These are phyloP conservation scores for Trichonephila clavata DNA, from an alignment of 1,140 invertebrate genomes.

Conservation along the genomic window DNA sequence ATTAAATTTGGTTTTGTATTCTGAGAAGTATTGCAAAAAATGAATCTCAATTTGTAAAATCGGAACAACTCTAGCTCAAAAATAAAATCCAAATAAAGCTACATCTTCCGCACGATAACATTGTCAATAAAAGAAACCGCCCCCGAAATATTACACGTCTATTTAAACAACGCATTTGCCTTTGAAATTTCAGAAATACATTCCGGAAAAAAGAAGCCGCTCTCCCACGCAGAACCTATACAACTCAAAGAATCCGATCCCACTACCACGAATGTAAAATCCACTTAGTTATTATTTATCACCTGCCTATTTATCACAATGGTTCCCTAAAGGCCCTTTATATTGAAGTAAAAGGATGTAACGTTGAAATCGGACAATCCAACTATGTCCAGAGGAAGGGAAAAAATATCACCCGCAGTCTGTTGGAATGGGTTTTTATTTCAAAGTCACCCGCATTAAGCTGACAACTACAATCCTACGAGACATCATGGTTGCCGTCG, in stretches of 20 bases:
- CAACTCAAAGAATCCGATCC: too few species aligned
- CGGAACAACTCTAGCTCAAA: background rate
- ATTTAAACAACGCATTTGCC: background rate
- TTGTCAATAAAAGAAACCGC: background rate
- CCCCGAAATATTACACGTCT: background rate
- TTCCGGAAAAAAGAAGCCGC: background rate
- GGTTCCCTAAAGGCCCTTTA: conserved; percentile 22
- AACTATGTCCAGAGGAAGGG: conserved; percentile 36
- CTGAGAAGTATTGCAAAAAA: too few species aligned
- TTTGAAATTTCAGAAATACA: background rate
- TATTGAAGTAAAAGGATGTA: conserved; percentile 27
- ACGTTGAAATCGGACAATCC: conserved; percentile 32
- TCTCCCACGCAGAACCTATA: too few species aligned
- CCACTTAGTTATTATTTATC: conserved; percentile 64
- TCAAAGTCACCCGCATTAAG: background rate
- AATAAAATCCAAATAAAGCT: background rate
- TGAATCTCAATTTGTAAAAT: too few species aligned
- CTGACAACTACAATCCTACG: conserved; percentile 32
- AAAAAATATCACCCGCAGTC: conserved; percentile 5
- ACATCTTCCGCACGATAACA: background rate
- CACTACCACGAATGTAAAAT: conserved; percentile 41
- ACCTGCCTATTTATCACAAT: conserved; percentile 58
- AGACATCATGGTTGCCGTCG: conserved; percentile 10
- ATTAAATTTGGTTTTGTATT: too few species aligned
- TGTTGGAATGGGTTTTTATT: conserved; percentile 61